Evolutionary conservation across 2,113 vertebrate genomes (phyloP).

Genomic region (Hippocampus barbouri): DNA sequence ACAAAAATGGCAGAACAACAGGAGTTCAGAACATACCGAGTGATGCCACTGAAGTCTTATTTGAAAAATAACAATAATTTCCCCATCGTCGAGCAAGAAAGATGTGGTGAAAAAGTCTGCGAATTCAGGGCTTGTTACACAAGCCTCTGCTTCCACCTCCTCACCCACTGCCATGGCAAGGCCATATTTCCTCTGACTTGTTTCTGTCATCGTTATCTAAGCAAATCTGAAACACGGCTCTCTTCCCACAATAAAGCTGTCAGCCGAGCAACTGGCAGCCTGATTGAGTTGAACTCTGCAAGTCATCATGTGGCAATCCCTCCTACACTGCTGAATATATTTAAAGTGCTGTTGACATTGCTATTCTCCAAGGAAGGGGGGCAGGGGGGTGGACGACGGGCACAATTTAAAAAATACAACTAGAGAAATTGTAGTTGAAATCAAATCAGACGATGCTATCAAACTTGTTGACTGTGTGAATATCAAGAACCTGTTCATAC

Average conservation of each 20-base stretch:
- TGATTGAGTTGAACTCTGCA: constrained; percentile 35
- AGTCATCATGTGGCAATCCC: constrained; percentile 13
- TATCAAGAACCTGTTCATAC: not conserved
- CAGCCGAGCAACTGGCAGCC: constrained; percentile 29
- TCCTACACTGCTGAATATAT: constrained; percentile 14
- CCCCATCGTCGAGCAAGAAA: not conserved
- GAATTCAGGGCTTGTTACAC: not conserved
- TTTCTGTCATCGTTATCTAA: constrained; percentile 30
- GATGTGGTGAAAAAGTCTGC: not conserved
- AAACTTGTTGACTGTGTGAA: not conserved
- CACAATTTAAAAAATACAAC: constrained; percentile 12
- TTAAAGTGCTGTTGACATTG: not conserved
- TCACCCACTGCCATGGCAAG: constrained; percentile 1
- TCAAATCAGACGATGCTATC: constrained; percentile 7
- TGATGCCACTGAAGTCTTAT: not conserved
- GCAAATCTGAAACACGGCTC: constrained; percentile 24
- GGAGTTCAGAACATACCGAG: not conserved
- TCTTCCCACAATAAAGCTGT: constrained; percentile 35
- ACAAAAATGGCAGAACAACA: not conserved
- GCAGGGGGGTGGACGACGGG: not conserved
- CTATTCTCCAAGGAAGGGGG: constrained; percentile 1
- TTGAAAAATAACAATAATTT: not conserved
- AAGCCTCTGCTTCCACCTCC: not conserved
- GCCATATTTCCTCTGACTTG: constrained; percentile 15
- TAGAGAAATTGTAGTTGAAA: constrained; percentile 4